Evolutionary conservation across 1,140 invertebrate genomes (phyloP), one percentile per base, ranked within the genome.

Genomic region (Formica selysi): DNA sequence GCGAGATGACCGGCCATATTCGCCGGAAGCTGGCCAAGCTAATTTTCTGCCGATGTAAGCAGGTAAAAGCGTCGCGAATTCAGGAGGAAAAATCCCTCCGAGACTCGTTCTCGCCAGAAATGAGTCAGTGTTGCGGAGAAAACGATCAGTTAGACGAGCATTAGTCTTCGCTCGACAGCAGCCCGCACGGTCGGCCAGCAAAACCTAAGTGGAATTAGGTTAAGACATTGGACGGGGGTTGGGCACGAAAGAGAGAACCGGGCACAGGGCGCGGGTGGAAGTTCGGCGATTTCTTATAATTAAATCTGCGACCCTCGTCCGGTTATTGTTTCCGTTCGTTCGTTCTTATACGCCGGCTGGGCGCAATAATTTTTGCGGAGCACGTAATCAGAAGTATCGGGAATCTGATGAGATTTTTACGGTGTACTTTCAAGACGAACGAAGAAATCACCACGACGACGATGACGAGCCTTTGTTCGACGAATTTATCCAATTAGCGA

Each of bases 141-240:
- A 87, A 64, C 81, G 78, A 70, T 16, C 67, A 80, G 78, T 83
- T 86, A 86, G 85, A 86, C 19, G 83, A 51, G 73, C 74, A 86
- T 87, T 87, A 86, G 86, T 87, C 86, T 79, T 86, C 57, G 48
- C 54, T 86, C 74, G 74, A 87, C 83, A 74, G 68, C 59, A 73
- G 54, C 68, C 65, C 22, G 62, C 16, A 44, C 29, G 78, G 76
- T 73, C 41, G 59, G 68, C 61, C 79, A 0, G 41, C 83, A 86
- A 87, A 86, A 76, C 71, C 74, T 48, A 81, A 73, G 73, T 38
- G 54, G 67, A 87, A 87, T 86, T 87, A 71, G 84, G 74, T 87
- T 79, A 71, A 78, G 73, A 48, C 54, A 59, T 26, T 41, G 48
- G 26, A 13, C 41, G 76, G 26, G 59, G 19, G 3, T 3, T 32